These are phyloP conservation scores for Propithecus coquereli DNA, from an alignment of 2,113 vertebrate species.

Conservation along the genomic window DNA sequence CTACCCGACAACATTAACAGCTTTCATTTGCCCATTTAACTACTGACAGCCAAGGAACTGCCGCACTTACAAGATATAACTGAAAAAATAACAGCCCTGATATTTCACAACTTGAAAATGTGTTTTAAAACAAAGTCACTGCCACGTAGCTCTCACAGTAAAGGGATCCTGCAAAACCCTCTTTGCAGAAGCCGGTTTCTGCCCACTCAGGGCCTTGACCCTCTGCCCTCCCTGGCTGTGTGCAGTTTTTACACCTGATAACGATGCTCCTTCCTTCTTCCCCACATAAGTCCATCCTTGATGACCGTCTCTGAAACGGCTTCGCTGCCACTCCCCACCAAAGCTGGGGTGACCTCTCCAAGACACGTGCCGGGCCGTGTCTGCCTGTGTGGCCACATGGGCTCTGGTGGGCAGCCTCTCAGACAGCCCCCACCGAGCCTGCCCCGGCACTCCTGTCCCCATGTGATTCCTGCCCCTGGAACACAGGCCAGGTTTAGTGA, in stretches of 20 bases:
- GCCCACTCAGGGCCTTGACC: neutral
- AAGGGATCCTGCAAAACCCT: neutral
- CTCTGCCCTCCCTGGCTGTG: no score
- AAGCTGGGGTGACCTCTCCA: neutral
- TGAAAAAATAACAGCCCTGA: neutral
- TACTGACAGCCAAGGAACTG: neutral
- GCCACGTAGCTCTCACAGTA: neutral
- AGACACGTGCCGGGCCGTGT: accelerated
- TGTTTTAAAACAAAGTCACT: neutral
- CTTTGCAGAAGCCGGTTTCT: neutral
- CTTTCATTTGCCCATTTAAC: conserved; percentile 21
- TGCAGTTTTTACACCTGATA: neutral
- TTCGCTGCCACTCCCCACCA: neutral
- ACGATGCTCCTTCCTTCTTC: neutral
- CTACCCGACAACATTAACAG: conserved; percentile 37
- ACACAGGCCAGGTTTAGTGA: neutral
- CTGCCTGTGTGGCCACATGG: neutral
- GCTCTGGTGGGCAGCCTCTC: neutral
- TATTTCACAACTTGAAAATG: neutral
- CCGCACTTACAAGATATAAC: neutral
- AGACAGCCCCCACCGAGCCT: no score
- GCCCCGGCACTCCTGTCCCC: neutral
- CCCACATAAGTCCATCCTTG: neutral
- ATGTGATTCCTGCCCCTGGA: neutral
- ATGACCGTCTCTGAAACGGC: neutral